Base-by-base conservation (phyloP, 2,888 invertebrate genomes). In the Watsonalla binaria region DNA sequence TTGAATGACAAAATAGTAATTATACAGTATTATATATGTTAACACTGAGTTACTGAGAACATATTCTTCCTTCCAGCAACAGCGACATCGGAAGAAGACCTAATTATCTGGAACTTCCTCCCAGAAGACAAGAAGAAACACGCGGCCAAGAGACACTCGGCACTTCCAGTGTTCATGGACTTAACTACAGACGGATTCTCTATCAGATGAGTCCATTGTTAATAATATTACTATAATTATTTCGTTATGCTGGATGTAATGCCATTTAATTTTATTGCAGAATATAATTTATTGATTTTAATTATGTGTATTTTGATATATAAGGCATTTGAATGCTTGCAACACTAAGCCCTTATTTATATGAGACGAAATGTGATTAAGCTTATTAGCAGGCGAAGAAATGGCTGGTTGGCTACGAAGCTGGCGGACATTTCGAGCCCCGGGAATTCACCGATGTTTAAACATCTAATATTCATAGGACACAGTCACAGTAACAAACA, bases 31-130 rank as follows among this genome's bases (percentile, higher is more conserved):
- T n/a, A n/a, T n/a, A n/a, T n/a, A n/a, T n/a, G n/a, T n/a, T n/a
- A n/a, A n/a, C n/a, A n/a, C n/a, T n/a, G n/a, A n/a, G n/a, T n/a
- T n/a, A n/a, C n/a, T n/a, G n/a, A 24, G 24, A 24, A 24, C 42
- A 46, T 45, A 6, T 5, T 47, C 24, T 33, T 11, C 24, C n/a
- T 74, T 72, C 6, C 63, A 91, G 91, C 91, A 0, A 89, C 88
- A 45, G 91, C 91, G 6, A 90, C 91, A 8, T 72, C 73, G 9
- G 87, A 78, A 45, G 91, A 91, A 64, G 90, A 91, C 62, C 65
- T 91, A 52, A 83, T 89, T 45, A 88, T 91, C 63, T 91, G 89
- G 89, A 90, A 90, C 63, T 91, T 90, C 45, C 80, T 91, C 5
- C 90, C 89, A 52, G 84, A 86, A 72, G 80, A 83, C 45, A 72